phyloP scores from a whole-genome alignment of 1,140 invertebrate species.

The Proctacanthus coquilletti region DNA sequence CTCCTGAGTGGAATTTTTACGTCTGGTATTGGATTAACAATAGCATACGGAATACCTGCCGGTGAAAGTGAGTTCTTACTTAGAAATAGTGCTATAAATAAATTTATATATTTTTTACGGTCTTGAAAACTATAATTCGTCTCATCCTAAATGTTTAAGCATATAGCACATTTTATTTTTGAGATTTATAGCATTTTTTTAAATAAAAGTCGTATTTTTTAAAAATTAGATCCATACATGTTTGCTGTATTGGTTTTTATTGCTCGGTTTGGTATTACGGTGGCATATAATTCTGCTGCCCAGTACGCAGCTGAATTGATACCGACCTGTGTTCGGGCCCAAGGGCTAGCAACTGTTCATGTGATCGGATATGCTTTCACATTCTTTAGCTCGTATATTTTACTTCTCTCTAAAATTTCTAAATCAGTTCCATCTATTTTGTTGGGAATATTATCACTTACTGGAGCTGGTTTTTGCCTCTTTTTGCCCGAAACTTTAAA shows the following conservation, averaged over 20 bases:
- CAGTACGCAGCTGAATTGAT: constrained; percentile 45
- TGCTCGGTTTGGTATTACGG: constrained; percentile 41
- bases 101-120: neutral
- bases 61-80: neutral
- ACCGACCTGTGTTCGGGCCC: constrained; percentile 40
- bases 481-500: constrained; percentile 41
- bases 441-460: constrained; percentile 32
- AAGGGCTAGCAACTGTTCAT: constrained; percentile 34
- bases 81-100: neutral
- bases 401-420: constrained; percentile 22
- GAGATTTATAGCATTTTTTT: no score
- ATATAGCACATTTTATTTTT: no score
- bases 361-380: constrained; percentile 34
- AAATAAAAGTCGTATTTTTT: no score
- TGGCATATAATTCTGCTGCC: constrained; percentile 41
- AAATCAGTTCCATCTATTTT: constrained; percentile 32
- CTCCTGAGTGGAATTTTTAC: constrained; percentile 34
- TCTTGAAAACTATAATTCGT: no score
- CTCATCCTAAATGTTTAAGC: no score
- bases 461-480: constrained; percentile 34
- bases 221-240: no score
- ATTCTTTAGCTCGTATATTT: constrained; percentile 35
- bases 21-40: constrained; percentile 12
- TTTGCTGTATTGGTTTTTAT: constrained; percentile 29
- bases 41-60: constrained; percentile 4